Conservation (phyloP, 1,140 invertebrate species). For the Asobara japonica region DNA sequence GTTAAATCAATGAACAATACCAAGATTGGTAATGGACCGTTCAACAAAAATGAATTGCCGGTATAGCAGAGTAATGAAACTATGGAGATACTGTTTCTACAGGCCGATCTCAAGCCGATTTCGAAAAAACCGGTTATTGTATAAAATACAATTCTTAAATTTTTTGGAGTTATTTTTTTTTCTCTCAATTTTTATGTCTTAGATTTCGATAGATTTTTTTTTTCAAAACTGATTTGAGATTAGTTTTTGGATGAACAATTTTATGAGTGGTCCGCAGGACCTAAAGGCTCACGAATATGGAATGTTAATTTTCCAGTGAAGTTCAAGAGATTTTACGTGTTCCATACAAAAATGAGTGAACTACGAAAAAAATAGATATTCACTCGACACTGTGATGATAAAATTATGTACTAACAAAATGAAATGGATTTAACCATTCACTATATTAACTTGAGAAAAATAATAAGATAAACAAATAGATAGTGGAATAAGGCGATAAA, state of each 20-base stretch:
- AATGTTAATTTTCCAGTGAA: slow-evolving; percentile 24
- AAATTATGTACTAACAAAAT: not conserved
- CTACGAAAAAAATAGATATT: slow-evolving; percentile 5
- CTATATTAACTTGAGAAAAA: not conserved
- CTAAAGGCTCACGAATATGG: too few species aligned
- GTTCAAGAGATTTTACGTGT: slow-evolving; percentile 19
- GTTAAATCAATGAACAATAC: slow-evolving; percentile 42
- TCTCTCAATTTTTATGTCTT: not conserved
- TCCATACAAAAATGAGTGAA: not conserved
- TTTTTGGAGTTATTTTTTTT: not conserved
- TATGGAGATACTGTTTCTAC: slow-evolving; percentile 32
- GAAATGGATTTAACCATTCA: not conserved
- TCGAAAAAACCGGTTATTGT: slow-evolving; percentile 51
- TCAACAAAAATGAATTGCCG: slow-evolving; percentile 50
- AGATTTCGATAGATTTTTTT: not conserved
- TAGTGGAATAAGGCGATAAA: not conserved
- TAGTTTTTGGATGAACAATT: too few species aligned
- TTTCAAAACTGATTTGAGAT: too few species aligned
- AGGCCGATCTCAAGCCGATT: slow-evolving; percentile 47
- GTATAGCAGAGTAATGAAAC: slow-evolving; percentile 50
- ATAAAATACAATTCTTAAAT: too few species aligned
- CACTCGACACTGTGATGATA: slow-evolving; percentile 19
- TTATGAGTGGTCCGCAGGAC: too few species aligned
- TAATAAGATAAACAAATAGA: not conserved
- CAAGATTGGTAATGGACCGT: slow-evolving; percentile 54